A percentile compares a stretch with the other conserved stretches of the same genome.
phyloP scores from a whole-genome alignment of 2,888 invertebrate genomes.

The Hedychridium roseum region DNA sequence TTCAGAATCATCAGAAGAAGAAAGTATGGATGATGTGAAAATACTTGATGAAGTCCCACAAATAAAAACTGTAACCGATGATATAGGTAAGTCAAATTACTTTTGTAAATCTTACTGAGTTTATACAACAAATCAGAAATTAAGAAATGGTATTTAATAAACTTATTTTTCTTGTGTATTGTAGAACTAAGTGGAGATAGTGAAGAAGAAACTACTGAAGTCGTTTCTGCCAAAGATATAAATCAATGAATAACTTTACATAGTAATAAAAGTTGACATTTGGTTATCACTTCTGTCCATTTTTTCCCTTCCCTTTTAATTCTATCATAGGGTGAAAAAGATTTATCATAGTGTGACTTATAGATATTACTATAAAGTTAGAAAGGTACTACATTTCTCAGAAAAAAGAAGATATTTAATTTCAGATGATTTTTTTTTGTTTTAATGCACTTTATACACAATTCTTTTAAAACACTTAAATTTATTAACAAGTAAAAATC shows the following conservation, averaged over 20 bases:
- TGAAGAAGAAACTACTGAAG: constrained; percentile 62
- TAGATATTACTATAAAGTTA: not conserved
- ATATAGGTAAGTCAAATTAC: constrained; percentile 48
- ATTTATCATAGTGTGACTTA: not conserved
- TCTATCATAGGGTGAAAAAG: not conserved
- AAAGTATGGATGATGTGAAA: constrained; percentile 55
- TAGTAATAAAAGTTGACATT: constrained; percentile 12
- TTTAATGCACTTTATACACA: constrained; percentile 35
- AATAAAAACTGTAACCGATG: constrained; percentile 45
- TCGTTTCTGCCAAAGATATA: constrained; percentile 49
- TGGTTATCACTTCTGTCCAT: not conserved
- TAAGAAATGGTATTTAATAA: constrained; percentile 6
- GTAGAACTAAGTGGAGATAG: constrained; percentile 63
- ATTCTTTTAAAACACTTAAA: constrained; percentile 50
- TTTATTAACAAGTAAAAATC: constrained; percentile 52
- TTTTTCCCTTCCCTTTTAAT: not conserved
- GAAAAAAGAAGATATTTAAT: constrained; percentile 13
- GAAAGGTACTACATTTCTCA: constrained; percentile 10
- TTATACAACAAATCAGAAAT: not conserved
- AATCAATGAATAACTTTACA: constrained; percentile 29
- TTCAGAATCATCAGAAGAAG: constrained; percentile 50
- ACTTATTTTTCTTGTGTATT: constrained; percentile 25
- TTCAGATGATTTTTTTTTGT: constrained; percentile 16
- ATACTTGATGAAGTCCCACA: constrained; percentile 47
- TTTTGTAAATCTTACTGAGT: not conserved